These are phyloP conservation scores for Drosophila nikananu DNA, from an alignment of 1,140 invertebrate species.

Conservation along the genomic window DNA sequence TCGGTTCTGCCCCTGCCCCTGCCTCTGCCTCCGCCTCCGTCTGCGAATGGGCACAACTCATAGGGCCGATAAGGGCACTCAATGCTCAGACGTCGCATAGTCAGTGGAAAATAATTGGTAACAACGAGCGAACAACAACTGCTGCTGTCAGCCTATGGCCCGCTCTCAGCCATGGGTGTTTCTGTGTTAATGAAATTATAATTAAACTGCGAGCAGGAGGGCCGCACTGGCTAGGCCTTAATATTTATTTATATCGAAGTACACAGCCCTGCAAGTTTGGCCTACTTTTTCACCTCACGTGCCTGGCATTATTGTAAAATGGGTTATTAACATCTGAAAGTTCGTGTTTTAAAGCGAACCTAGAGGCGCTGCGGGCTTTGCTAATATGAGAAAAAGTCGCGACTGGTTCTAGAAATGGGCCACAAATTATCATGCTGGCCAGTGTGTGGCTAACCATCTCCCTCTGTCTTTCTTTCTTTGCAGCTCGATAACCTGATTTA, in stretches of 20 bases:
- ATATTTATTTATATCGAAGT: constrained; percentile 17
- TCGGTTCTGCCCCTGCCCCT: not conserved
- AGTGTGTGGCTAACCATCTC: constrained; percentile 5
- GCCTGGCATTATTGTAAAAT: not conserved
- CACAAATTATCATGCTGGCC: constrained; percentile 8
- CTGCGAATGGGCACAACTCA: constrained; percentile 5
- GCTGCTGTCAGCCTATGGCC: not conserved
- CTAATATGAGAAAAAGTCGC: not conserved
- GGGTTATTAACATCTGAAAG: constrained; percentile 1
- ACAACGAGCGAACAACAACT: not conserved
- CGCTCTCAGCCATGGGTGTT: constrained; percentile 8
- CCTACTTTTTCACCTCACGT: constrained; percentile 12
- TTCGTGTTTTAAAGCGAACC: not conserved
- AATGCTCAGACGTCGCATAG: not conserved
- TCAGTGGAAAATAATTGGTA: constrained; percentile 14
- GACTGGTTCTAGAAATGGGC: constrained; percentile 2
- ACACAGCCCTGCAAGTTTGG: constrained; percentile 11
- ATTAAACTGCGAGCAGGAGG: constrained; percentile 22
- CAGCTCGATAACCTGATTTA: constrained; percentile 57
- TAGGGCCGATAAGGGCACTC: constrained; percentile 25
- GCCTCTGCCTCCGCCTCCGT: constrained; percentile 1
- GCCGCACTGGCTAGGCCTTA: constrained; percentile 2
- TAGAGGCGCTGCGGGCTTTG: too few relatives aligned
- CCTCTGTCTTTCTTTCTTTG: constrained; percentile 19
- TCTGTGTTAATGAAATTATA: constrained; percentile 40